Evolutionary conservation across 1,140 invertebrate genomes (phyloP).

Genomic region (Pogonomyrmex barbatus): DNA sequence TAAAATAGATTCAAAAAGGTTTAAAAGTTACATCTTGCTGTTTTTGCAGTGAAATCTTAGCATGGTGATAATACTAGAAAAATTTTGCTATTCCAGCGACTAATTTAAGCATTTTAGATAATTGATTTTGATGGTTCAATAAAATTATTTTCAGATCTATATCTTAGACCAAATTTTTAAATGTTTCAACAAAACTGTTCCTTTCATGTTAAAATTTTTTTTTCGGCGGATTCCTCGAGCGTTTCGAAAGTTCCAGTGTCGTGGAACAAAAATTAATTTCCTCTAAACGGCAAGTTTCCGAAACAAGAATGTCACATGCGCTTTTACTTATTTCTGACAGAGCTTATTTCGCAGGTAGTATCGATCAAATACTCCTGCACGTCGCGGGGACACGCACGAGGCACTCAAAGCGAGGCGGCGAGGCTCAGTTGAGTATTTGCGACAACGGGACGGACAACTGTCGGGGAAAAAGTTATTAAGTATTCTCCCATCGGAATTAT

Average conservation of each 20-base stretch:
- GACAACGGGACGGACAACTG: not conserved
- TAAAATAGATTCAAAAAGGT: too few species aligned
- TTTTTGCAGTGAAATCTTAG: too few species aligned
- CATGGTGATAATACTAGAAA: too few species aligned
- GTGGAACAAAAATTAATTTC: too few species aligned
- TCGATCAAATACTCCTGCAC: constrained; percentile 77
- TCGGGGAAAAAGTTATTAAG: not conserved
- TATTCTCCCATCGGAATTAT: not conserved
- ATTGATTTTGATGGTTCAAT: too few species aligned
- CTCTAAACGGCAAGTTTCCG: not conserved
- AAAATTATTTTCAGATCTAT: too few species aligned
- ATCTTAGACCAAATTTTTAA: too few species aligned
- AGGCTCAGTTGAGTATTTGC: constrained; percentile 14
- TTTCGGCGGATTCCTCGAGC: too few species aligned
- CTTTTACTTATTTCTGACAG: constrained; percentile 18
- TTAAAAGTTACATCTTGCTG: too few species aligned
- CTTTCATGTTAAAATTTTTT: not conserved
- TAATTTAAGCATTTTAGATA: too few species aligned
- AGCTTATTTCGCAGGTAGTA: constrained; percentile 71
- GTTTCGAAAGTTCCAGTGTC: not conserved
- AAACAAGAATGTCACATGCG: not conserved
- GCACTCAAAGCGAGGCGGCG: not conserved
- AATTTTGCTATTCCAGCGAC: too few species aligned
- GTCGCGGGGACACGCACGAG: not conserved
- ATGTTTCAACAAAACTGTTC: too few species aligned